A percentile compares a stretch with the other conserved stretches of the same genome.
These are phyloP conservation scores for Percina caprodes DNA, from an alignment of 2,113 vertebrate species.

Conservation along the genomic window DNA sequence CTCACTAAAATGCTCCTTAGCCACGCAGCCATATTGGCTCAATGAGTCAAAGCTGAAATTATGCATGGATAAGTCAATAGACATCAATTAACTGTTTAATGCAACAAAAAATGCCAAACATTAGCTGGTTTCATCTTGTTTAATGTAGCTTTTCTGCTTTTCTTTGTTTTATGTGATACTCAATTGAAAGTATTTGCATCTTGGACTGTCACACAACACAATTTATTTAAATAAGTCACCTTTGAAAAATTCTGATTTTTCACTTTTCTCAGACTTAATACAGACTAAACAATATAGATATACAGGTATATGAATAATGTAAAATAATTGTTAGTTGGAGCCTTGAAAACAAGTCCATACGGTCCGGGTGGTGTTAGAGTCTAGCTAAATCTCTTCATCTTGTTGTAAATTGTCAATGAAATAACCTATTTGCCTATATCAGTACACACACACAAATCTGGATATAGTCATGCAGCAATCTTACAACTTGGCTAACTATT, in stretches of 20 bases:
- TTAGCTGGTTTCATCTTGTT: too few relatives aligned
- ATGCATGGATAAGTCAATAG: background rate
- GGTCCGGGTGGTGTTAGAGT: background rate
- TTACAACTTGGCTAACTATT: background rate
- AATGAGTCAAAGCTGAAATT: background rate
- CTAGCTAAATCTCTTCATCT: slow-evolving; percentile 9
- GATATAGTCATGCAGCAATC: slow-evolving; percentile 7
- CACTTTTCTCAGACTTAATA: background rate
- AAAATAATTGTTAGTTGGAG: background rate
- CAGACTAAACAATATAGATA: too few relatives aligned
- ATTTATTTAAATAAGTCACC: background rate
- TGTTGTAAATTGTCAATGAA: slow-evolving; percentile 7
- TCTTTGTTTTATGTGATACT: background rate
- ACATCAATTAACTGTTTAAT: background rate
- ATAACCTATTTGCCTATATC: slow-evolving; percentile 2
- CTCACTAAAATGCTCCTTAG: background rate
- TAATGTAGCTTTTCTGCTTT: background rate
- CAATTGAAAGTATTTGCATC: background rate
- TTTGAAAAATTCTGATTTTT: background rate
- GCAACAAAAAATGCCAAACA: background rate
- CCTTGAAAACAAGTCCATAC: background rate
- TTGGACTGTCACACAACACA: background rate
- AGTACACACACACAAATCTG: slow-evolving; percentile 27
- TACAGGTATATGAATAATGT: too few relatives aligned
- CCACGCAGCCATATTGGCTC: background rate